Percentiles rank a stretch among this genome's conserved stretches.
Evolutionary conservation across 30 jellyfish, hydroid and myxozoan species (phyloP).

Genomic region (Cassiopea andromeda): DNA sequence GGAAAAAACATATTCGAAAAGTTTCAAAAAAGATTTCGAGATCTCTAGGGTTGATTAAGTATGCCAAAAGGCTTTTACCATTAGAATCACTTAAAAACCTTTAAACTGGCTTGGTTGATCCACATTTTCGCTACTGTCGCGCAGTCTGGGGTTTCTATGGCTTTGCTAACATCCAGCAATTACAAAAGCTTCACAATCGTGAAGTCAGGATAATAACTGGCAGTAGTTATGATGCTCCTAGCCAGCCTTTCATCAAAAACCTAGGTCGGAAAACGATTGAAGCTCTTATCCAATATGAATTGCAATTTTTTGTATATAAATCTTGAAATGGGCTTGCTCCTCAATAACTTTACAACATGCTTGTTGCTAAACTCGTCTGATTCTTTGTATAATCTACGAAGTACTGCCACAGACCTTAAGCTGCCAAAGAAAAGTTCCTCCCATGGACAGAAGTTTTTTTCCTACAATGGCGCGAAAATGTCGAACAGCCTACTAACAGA

Average conservation of each 20-base stretch:
- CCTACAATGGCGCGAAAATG: not conserved
- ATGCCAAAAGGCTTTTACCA: too few species aligned
- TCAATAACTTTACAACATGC: not conserved
- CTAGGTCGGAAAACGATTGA: slow-evolving; percentile 8
- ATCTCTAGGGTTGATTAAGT: too few species aligned
- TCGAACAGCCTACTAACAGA: not conserved
- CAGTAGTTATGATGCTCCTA: not conserved
- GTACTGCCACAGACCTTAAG: not conserved
- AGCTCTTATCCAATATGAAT: not conserved
- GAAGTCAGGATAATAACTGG: not conserved
- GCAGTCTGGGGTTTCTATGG: too few species aligned
- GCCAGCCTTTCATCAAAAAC: not conserved
- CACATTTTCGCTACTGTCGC: too few species aligned
- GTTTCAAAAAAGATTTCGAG: too few species aligned
- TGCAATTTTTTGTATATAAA: not conserved
- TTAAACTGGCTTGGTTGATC: too few species aligned
- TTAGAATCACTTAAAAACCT: too few species aligned
- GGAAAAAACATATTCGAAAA: too few species aligned
- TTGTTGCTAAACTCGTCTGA: not conserved
- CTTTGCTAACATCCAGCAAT: too few species aligned
- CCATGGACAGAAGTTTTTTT: not conserved
- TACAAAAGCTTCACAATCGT: not conserved
- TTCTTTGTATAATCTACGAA: not conserved
- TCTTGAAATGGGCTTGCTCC: not conserved
- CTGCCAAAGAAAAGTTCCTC: not conserved